These are phyloP conservation scores for Euphydryas editha DNA, from an alignment of 2,888 invertebrate genomes.

Conservation along the genomic window DNA sequence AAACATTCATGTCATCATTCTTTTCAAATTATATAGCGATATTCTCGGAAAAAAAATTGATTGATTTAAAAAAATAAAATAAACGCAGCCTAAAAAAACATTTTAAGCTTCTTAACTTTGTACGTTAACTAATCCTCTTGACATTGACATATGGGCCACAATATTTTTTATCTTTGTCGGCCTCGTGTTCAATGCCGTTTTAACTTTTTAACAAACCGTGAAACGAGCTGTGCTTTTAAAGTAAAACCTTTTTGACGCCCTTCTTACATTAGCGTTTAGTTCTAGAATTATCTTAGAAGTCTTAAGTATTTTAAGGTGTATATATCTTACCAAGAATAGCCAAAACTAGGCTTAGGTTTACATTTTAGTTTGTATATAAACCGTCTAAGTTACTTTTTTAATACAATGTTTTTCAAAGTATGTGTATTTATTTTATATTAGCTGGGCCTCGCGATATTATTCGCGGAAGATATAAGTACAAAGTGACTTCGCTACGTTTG, in stretches of 20 bases:
- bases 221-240: conserved; percentile 28
- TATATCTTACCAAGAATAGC: neutral
- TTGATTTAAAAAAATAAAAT: conserved; percentile 27
- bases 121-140: conserved; percentile 42
- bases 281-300: conserved; percentile 9
- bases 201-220: conserved; percentile 32
- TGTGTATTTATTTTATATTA: no score
- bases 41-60: conserved; percentile 13
- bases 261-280: conserved; percentile 25
- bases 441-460: no score
- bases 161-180: conserved; percentile 46
- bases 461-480: no score
- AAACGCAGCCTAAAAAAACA: conserved; percentile 24
- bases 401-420: no score
- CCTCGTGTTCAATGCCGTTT: conserved; percentile 52
- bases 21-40: conserved; percentile 1
- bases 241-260: conserved; percentile 20
- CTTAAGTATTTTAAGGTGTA: neutral
- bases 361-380: no score
- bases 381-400: no score
- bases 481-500: no score
- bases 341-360: neutral
- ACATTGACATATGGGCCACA: conserved; percentile 47
- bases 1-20: conserved; percentile 3
- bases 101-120: conserved; percentile 30